Conservation (phyloP, 2,113 vertebrate genomes). For the Chunga burmeisteri region DNA sequence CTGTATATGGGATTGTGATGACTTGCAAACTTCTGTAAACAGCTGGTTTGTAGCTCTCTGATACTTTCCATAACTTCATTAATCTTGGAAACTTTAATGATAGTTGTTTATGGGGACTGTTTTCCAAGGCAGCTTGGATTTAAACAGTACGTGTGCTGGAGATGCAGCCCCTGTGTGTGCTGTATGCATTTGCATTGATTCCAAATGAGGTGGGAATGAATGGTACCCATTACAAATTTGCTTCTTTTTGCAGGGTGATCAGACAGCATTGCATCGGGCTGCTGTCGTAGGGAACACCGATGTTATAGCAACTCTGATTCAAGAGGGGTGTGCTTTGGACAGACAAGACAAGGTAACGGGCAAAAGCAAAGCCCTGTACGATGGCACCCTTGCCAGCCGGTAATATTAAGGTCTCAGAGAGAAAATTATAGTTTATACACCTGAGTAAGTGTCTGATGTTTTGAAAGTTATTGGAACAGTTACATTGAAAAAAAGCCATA, state of each 20-base stretch:
- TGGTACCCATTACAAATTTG: background rate
- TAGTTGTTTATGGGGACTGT: background rate
- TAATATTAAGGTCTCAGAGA: background rate
- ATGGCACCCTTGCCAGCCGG: background rate
- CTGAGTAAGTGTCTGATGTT: background rate
- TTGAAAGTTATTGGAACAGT: background rate
- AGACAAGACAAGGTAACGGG: constrained; percentile 91
- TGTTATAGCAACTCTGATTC: constrained; percentile 85
- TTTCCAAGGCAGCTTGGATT: background rate
- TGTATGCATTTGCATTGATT: background rate
- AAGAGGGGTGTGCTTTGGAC: constrained; percentile 93
- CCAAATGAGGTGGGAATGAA: background rate
- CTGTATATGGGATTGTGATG: background rate
- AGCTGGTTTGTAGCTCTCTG: background rate
- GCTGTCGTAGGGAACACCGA: constrained; percentile 89
- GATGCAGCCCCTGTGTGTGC: background rate
- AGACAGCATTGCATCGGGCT: constrained; percentile 93
- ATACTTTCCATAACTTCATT: background rate
- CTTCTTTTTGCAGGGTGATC: constrained; percentile 81
- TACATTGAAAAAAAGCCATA: background rate
- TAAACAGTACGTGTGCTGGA: background rate
- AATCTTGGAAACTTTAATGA: background rate
- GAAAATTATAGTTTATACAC: background rate
- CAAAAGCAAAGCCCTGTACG: background rate
- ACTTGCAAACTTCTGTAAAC: background rate